Evolutionary conservation across 2,888 invertebrate genomes (phyloP), one percentile per base, ranked within the genome.

Genomic region (Rhamnusium bicolor): DNA sequence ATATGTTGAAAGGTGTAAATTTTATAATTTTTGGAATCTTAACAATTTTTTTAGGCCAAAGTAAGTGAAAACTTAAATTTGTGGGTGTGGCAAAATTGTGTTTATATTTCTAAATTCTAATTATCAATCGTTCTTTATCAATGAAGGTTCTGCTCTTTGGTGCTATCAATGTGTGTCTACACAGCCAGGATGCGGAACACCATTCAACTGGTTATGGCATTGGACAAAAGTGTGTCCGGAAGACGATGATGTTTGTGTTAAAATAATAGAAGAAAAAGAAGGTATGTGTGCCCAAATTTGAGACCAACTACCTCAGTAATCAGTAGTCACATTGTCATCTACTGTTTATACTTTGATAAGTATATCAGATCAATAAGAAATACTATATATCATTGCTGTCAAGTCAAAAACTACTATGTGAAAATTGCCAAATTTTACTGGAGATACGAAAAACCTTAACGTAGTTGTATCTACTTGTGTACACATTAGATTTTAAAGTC

Each of bases 101-200:
- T 40, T n/a, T 40, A 0, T 24, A 6, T 40, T 4, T 40, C 2
- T 40, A 40, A n/a, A n/a, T 24, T 24, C 24, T 24, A 24, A 24
- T 24, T 24, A 24, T 6, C 6, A 4, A 24, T 24, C 6, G 6
- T 24, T 24, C 2, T 24, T 4, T 24, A 24, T 24, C 24, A 24
- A 24, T 24, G 65, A 65, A 80, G 81, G 75, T 62, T 76, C 76
- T 66, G 91, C 92, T 47, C 89, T 96, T 83, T 96, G 95, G 92
- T 97, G 97, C 86, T 97, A 97, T 84, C 93, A 94, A 85, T 97
- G 97, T 86, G 95, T 95, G 16, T 94, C 96, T 6, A 96, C 96
- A 6, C 95, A 95, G 63, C 97, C 97, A 18, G 97, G 97, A 1
- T 97, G 97, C 88, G 94, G 92, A 16, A 92, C 93, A 47, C 92